A percentile compares a stretch with the other conserved stretches of the same genome.
Evolutionary conservation across 2,888 invertebrate genomes (phyloP).

Genomic region (Ceraclea dissimilis): DNA sequence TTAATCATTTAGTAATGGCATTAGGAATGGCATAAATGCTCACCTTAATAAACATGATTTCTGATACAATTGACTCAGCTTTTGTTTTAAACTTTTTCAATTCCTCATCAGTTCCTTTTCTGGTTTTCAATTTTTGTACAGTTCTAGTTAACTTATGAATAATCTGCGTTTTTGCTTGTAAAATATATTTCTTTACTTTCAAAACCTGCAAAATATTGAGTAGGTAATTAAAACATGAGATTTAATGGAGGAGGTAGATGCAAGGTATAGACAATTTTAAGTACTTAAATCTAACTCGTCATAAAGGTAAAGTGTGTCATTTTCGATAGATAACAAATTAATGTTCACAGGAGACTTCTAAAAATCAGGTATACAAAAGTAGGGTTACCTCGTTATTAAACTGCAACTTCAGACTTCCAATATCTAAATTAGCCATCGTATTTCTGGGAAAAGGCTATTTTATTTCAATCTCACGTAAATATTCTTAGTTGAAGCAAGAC

Average conservation of each 20-base stretch:
- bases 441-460: no score
- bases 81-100: constrained; percentile 19
- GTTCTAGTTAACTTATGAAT: constrained; percentile 22
- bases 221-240: neutral
- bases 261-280: no score
- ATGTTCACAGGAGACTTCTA: no score
- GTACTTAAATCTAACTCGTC: no score
- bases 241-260: no score
- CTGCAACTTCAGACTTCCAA: constrained; percentile 20
- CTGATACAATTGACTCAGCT: constrained; percentile 16
- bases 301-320: no score
- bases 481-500: no score
- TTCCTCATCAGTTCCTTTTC: constrained; percentile 11
- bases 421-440: constrained; percentile 8
- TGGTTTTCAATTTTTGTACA: constrained; percentile 15
- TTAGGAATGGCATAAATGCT: no score
- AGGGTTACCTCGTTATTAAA: constrained; percentile 25
- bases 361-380: no score
- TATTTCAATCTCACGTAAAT: no score
- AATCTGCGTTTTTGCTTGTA: constrained; percentile 23
- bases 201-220: constrained; percentile 21
- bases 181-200: constrained; percentile 18
- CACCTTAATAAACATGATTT: constrained; percentile 23
- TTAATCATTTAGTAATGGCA: no score
- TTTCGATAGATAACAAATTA: no score